Conservation (phyloP, 2,113 vertebrate genomes). For the Pyxicephalus adspersus region DNA sequence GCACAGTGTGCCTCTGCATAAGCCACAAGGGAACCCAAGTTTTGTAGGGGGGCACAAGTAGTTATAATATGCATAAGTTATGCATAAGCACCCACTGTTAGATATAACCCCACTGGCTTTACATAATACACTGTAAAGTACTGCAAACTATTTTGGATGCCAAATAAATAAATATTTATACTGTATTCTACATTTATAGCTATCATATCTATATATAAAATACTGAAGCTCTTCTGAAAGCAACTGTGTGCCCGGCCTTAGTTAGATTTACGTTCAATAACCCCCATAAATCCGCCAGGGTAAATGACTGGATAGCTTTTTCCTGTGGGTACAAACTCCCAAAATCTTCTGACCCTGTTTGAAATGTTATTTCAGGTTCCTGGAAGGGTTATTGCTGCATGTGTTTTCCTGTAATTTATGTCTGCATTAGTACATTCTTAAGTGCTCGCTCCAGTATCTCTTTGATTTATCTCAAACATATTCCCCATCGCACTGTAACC, state of each 20-base stretch:
- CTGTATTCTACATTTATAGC: neutral
- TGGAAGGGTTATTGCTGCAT: slow-evolving; percentile 14
- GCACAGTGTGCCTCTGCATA: neutral
- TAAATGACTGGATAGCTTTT: neutral
- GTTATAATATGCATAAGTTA: no score
- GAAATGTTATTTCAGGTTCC: slow-evolving; percentile 25
- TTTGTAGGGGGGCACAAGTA: neutral
- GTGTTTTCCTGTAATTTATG: slow-evolving; percentile 23
- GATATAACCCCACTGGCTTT: no score
- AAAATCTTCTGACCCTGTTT: neutral
- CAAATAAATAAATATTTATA: no score
- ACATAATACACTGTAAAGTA: no score
- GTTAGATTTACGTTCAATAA: neutral
- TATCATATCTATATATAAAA: neutral
- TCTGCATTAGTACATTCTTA: slow-evolving; percentile 35
- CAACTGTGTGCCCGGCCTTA: neutral
- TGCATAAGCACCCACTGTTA: no score
- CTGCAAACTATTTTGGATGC: no score
- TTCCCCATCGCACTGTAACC: slow-evolving; percentile 43
- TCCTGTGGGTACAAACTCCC: neutral
- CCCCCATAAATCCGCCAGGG: neutral
- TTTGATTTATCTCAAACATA: slow-evolving; percentile 41
- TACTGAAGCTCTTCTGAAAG: neutral
- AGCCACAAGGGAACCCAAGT: neutral
- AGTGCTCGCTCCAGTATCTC: slow-evolving; percentile 34